Evolutionary conservation across 2,888 invertebrate genomes (phyloP), one percentile per base, ranked within the genome.

Genomic region (Pycnomerus fuliginosus): DNA sequence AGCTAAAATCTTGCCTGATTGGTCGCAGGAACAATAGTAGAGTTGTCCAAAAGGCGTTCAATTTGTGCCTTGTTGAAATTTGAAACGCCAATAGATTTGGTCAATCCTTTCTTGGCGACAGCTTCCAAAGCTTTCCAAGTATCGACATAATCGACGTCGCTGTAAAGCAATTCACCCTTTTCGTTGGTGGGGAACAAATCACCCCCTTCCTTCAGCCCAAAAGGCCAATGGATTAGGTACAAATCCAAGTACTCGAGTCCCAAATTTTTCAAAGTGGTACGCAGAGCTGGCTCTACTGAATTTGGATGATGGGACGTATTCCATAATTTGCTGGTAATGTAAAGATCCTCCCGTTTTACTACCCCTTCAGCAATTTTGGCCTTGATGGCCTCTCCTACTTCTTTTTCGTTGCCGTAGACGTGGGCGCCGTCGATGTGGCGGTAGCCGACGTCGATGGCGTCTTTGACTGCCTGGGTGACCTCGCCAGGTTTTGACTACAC

Each of bases 161-260:
- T 80, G 23, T 29, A 60, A 12, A 47, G 44, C 1, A 60, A 57
- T 38, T 58, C 61, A n/a, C 60, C 64, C 33, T 55, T 38, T 5
- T 50, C 53, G 34, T 59, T 56, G 24, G 50, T 51, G 2, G 66
- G 66, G 40, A 65, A 65, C 4, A 53, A 50, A 8, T 55, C 60
- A 14, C 47, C 58, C 1, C 55, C 64, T 56, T 66, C 65, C 61
- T 87, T 82, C 63, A 85, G 91, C 0, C 80, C 91, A 65, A 88
- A 80, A 1, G 95, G 95, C 93, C 94, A 95, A 69, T 95, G 95
- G 23, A 95, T 88, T 3, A 95, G 76, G 65, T 92, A 95, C 23
- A 95, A 76, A 70, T 95, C 93, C 33, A 96, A 60, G 63, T 95
- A 94, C 0, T 83, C 74, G 0, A 92, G 61, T 4, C 83, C 80